Conservation (phyloP, 2,888 invertebrate genomes). For the Brenthis ino region DNA sequence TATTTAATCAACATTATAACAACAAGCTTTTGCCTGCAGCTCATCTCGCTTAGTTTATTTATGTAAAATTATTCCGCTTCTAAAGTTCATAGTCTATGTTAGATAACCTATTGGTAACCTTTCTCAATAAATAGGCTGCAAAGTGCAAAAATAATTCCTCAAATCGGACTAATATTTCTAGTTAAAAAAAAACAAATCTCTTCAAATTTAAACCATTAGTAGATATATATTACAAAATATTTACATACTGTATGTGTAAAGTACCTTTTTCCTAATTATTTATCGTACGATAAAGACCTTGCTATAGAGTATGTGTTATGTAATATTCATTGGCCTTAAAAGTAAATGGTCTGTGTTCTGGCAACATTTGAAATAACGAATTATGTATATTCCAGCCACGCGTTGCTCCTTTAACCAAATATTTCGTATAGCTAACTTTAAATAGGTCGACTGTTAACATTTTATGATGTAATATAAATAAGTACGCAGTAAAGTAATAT, state of each 20-base stretch:
- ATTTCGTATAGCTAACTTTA: slow-evolving; percentile 3
- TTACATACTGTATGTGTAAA: background rate
- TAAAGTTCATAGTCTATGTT: too few relatives aligned
- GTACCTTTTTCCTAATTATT: background rate
- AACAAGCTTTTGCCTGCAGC: too few relatives aligned
- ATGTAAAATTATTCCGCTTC: too few relatives aligned
- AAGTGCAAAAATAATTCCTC: too few relatives aligned
- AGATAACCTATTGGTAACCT: too few relatives aligned
- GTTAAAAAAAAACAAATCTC: too few relatives aligned
- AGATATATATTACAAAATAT: too few relatives aligned
- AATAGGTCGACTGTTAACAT: slow-evolving; percentile 1
- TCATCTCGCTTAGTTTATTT: too few relatives aligned
- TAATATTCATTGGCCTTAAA: slow-evolving; percentile 27
- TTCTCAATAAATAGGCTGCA: too few relatives aligned
- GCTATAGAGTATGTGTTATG: background rate
- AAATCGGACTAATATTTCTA: too few relatives aligned
- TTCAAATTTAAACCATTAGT: too few relatives aligned
- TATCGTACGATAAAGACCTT: slow-evolving; percentile 10
- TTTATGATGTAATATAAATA: slow-evolving; percentile 11
- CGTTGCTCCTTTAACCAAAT: slow-evolving; percentile 18
- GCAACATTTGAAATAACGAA: slow-evolving; percentile 24
- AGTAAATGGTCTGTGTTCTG: slow-evolving; percentile 28
- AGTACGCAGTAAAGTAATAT: background rate
- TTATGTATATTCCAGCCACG: slow-evolving; percentile 19
- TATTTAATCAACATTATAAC: too few relatives aligned